Base-by-base conservation (phyloP, 2,888 invertebrate genomes). In the Chorisops tibialis region DNA sequence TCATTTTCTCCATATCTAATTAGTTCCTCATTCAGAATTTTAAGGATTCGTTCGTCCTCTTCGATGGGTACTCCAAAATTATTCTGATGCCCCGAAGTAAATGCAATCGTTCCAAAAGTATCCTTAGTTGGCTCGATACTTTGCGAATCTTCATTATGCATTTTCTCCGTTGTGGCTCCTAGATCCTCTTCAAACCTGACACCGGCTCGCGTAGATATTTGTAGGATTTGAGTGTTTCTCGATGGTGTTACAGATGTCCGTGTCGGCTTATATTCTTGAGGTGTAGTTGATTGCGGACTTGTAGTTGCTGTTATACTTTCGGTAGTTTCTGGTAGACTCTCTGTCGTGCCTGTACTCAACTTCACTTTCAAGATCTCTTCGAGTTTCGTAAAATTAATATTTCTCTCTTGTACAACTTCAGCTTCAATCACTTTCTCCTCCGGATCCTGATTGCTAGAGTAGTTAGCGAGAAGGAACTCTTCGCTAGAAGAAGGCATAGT, bases 61-160 rank as follows among this genome's bases (percentile, higher is more conserved):
- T 85, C 85, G 49, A 85, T 81, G 58, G 84, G 83, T 63, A 85
- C 79, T 60, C 84, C 85, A 67, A 85, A 85, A 64, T 82, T 78
- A 65, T 85, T 85, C 62, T 85, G 85, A 73, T 85, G 85, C 41
- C 84, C 84, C 43, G 85, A 84, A 4, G 84, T 84, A 68, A 85
- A 84, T 11, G 72, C 71, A 47, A 77, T 64, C 12, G 63, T 50
- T 47, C 68, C 65, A 3, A 68, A 30, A 9, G 63, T 64, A 30
- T 68, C 70, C n/a, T 68, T 67, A 7, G 59, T 62, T 12, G 62
- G 63, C 37, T 45, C 19, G n/a, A 47, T 6, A 2, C 19, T 24
- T 6, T 18, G 12, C 19, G 30, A 59, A 45, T 41, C 62, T 11
- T 52, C 58, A 14, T 56, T 58, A 4, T 56, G 41, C 12, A 51